phyloP scores from a whole-genome alignment of 2,888 invertebrate species.

The Apotomis capreana region DNA sequence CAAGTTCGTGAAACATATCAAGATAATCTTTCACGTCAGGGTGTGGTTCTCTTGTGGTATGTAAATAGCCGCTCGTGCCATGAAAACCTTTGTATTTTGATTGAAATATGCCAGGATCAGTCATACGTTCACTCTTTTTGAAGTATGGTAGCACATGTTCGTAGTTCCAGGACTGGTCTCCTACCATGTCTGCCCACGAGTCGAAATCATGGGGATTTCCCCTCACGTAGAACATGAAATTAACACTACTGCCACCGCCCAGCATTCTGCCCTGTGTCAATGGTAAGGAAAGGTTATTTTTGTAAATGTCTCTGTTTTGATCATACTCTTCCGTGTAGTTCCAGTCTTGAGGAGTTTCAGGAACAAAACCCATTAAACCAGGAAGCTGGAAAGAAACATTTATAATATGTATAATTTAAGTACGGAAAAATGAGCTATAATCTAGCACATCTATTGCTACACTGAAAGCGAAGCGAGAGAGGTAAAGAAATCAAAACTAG shows the following conservation, averaged over 20 bases:
- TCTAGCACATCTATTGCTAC: no score
- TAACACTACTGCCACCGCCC: slow-evolving; percentile 51
- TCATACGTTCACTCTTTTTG: slow-evolving; percentile 50
- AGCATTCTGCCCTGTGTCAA: slow-evolving; percentile 48
- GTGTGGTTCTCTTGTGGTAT: slow-evolving; percentile 1
- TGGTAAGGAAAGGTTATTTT: slow-evolving; percentile 39
- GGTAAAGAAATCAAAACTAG: no score
- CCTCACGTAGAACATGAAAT: slow-evolving; percentile 49
- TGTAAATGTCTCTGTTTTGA: slow-evolving; percentile 38
- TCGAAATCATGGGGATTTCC: slow-evolving; percentile 50
- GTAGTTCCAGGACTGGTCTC: slow-evolving; percentile 50
- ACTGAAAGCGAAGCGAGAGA: no score
- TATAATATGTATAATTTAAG: no score
- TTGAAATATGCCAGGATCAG: slow-evolving; percentile 44
- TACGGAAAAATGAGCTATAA: no score
- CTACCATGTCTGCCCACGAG: slow-evolving; percentile 49
- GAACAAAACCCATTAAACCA: not conserved
- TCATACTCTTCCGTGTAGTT: slow-evolving; percentile 48
- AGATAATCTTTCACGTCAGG: not conserved
- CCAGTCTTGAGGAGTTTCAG: slow-evolving; percentile 42
- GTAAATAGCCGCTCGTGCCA: slow-evolving; percentile 16
- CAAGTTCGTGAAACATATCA: slow-evolving; percentile 17
- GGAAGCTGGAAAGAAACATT: not conserved
- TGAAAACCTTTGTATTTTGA: slow-evolving; percentile 27
- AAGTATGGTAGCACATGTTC: slow-evolving; percentile 48